phyloP scores from a whole-genome alignment of 2,888 invertebrate species.

The Pristionchus fissidentatus region DNA sequence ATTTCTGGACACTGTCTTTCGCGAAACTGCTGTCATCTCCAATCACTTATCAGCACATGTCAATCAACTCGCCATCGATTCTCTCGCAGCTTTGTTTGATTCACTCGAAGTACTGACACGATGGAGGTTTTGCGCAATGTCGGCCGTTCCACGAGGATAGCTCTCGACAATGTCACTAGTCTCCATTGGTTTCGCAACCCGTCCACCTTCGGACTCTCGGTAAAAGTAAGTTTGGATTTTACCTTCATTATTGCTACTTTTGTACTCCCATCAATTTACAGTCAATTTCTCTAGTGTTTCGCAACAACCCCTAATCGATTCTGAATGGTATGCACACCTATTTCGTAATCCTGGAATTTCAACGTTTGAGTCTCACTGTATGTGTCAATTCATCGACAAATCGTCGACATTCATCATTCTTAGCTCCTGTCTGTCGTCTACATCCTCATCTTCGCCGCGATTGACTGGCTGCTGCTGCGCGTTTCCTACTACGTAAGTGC shows the following conservation, averaged over 20 bases:
- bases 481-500: not conserved
- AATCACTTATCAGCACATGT: conserved; percentile 34
- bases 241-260: not conserved
- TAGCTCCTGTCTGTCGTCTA: conserved; percentile 17
- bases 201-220: not conserved
- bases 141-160: too few relatives aligned
- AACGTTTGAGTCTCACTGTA: not conserved
- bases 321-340: not conserved
- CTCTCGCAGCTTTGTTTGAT: not conserved
- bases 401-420: not conserved
- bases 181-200: conserved; percentile 20
- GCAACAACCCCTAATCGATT: too few relatives aligned
- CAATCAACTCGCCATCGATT: conserved; percentile 34
- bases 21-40: too few relatives aligned
- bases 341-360: not conserved
- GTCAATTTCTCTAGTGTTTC: not conserved
- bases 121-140: not conserved
- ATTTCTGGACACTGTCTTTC: not conserved
- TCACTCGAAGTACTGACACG: conserved; percentile 2
- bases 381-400: not conserved
- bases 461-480: conserved; percentile 17
- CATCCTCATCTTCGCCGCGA: not conserved
- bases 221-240: conserved; percentile 10
- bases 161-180: not conserved
- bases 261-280: not conserved